phyloP scores from a whole-genome alignment of 2,113 vertebrate genomes.

The Apus apus region DNA sequence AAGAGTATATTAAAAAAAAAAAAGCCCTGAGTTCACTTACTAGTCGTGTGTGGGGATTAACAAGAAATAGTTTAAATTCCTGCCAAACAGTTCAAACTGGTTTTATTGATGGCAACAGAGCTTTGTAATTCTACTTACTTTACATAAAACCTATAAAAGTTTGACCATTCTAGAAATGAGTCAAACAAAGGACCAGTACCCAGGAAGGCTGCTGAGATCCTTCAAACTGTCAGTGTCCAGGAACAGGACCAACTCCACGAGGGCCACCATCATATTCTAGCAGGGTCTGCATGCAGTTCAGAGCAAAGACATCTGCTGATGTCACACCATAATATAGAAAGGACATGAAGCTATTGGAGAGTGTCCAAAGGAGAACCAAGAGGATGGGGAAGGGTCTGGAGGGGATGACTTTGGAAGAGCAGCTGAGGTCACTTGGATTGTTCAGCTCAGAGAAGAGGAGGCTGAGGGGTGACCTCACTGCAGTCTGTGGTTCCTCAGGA shows the following conservation, averaged over 20 bases:
- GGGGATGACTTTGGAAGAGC: too few species aligned
- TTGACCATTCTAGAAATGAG: not conserved
- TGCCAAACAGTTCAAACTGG: conserved; percentile 37
- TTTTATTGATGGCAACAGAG: not conserved
- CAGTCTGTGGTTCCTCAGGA: too few species aligned
- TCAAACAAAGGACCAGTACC: not conserved
- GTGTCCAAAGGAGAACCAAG: too few species aligned
- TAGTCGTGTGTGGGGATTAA: conserved; percentile 40
- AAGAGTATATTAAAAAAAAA: not conserved
- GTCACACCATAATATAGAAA: too few species aligned
- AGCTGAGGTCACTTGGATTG: too few species aligned
- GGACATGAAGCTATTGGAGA: too few species aligned
- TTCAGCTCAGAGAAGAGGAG: too few species aligned
- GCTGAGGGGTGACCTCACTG: too few species aligned
- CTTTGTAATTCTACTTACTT: not conserved
- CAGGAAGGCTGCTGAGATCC: not conserved
- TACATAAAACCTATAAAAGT: not conserved
- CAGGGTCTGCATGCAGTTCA: not conserved
- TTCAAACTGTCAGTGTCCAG: not conserved
- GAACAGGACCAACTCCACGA: not conserved
- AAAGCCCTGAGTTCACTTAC: not conserved
- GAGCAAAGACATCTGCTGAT: not conserved
- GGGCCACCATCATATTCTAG: not conserved
- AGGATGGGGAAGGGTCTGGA: too few species aligned
- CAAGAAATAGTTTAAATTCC: conserved; percentile 60